phyloP scores from a whole-genome alignment of 2,888 invertebrate genomes.

The Drosophila nr. medialis region DNA sequence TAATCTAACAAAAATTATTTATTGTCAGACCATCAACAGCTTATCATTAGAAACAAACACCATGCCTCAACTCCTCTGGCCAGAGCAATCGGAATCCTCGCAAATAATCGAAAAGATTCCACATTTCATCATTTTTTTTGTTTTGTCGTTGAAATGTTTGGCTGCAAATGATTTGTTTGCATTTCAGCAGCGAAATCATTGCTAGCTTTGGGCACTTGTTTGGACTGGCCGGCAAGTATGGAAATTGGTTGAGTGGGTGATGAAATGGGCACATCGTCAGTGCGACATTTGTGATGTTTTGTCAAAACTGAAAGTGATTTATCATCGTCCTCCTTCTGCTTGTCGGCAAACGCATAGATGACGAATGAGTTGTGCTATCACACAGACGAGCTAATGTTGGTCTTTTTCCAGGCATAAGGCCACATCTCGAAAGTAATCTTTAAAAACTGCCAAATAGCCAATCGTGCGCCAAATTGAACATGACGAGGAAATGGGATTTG shows the following conservation, averaged over 20 bases:
- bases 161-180: constrained; percentile 64
- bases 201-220: constrained; percentile 51
- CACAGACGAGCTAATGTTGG: constrained; percentile 38
- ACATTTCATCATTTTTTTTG: constrained; percentile 6
- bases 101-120: constrained; percentile 29
- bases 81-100: neutral
- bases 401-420: constrained; percentile 26
- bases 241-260: constrained; percentile 52
- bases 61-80: neutral
- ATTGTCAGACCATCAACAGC: constrained; percentile 20
- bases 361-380: constrained; percentile 50
- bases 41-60: constrained; percentile 29
- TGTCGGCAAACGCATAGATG: constrained; percentile 31
- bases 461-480: constrained; percentile 59
- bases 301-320: constrained; percentile 79
- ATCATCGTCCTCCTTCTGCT: constrained; percentile 52
- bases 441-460: constrained; percentile 51
- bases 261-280: constrained; percentile 53
- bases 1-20: constrained; percentile 25
- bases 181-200: constrained; percentile 28
- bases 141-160: constrained; percentile 49
- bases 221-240: constrained; percentile 50
- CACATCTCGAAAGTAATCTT: constrained; percentile 29
- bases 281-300: constrained; percentile 74
- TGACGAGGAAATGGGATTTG: constrained; percentile 42